These are phyloP conservation scores for Hypomesus transpacificus DNA, from an alignment of 2,113 vertebrate species.

Conservation along the genomic window DNA sequence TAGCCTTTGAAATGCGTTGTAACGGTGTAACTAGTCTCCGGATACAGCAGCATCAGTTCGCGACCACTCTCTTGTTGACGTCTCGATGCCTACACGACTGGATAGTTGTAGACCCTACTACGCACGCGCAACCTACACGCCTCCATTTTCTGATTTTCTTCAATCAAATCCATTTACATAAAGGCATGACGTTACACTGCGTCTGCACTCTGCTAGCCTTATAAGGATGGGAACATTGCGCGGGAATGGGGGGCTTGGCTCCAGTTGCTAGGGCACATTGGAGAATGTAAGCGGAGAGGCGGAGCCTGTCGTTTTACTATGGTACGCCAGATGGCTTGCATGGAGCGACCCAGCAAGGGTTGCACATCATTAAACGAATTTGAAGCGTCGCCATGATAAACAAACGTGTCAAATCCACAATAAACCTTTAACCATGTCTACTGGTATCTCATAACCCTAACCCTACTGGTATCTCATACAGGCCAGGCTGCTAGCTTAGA, in stretches of 20 bases:
- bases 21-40: slow-evolving; percentile 46
- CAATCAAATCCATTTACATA: slow-evolving; percentile 77
- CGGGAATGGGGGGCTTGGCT: slow-evolving; percentile 78
- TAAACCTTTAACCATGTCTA: background rate
- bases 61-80: slow-evolving; percentile 68
- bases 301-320: slow-evolving; percentile 62
- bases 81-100: slow-evolving; percentile 66
- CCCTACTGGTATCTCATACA: background rate
- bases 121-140: slow-evolving; percentile 79
- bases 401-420: slow-evolving; percentile 13
- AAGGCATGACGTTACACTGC: slow-evolving; percentile 71
- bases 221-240: slow-evolving; percentile 82
- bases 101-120: slow-evolving; percentile 60
- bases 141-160: slow-evolving; percentile 80
- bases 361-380: slow-evolving; percentile 46
- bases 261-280: slow-evolving; percentile 73
- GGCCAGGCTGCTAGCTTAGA: background rate
- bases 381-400: slow-evolving; percentile 41
- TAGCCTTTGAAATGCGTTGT: slow-evolving; percentile 28
- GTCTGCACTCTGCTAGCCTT: slow-evolving; percentile 78
- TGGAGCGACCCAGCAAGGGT: slow-evolving; percentile 31
- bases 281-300: slow-evolving; percentile 62
- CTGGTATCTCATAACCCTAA: background rate
- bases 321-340: slow-evolving; percentile 63
- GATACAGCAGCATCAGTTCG: slow-evolving; percentile 56